phyloP scores from a whole-genome alignment of 2,888 invertebrate genomes.

The Callimorpha dominula region DNA sequence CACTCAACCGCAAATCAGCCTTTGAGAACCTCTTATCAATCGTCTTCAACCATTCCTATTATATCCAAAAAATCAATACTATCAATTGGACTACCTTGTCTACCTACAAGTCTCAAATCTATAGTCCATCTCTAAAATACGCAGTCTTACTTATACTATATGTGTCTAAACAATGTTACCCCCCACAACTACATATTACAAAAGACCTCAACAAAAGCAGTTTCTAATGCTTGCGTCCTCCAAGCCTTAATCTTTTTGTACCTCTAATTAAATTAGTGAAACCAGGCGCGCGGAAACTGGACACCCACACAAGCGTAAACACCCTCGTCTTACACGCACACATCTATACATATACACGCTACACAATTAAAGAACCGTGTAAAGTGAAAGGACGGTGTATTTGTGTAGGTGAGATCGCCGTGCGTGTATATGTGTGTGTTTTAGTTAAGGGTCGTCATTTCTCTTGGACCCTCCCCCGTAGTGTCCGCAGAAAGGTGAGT shows the following conservation, averaged over 20 bases:
- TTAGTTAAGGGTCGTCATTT: conserved; percentile 88
- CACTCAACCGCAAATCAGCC: conserved; percentile 16
- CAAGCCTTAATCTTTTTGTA: conserved; percentile 86
- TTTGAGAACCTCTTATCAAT: conserved; percentile 23
- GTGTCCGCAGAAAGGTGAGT: conserved; percentile 87
- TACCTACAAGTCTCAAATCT: conserved; percentile 26
- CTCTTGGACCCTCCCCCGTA: conserved; percentile 87
- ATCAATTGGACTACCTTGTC: conserved; percentile 28
- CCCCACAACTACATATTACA: conserved; percentile 50
- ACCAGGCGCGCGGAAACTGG: conserved; percentile 85
- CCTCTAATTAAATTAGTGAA: conserved; percentile 87
- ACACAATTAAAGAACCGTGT: conserved; percentile 50
- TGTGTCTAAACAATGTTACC: conserved; percentile 20
- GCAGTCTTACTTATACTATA: background rate
- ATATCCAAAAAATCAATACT: conserved; percentile 43
- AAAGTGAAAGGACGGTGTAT: conserved; percentile 57
- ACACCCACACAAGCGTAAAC: conserved; percentile 71
- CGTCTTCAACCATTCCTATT: conserved; percentile 4
- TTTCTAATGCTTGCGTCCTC: conserved; percentile 82
- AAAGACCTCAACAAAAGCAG: conserved; percentile 78
- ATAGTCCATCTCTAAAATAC: conserved; percentile 16
- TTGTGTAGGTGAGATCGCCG: conserved; percentile 73
- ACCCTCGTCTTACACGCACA: conserved; percentile 53
- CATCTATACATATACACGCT: conserved; percentile 58
- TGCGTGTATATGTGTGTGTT: conserved; percentile 82